phyloP scores from a whole-genome alignment of 2,113 vertebrate species.

The Etia nguti region DNA sequence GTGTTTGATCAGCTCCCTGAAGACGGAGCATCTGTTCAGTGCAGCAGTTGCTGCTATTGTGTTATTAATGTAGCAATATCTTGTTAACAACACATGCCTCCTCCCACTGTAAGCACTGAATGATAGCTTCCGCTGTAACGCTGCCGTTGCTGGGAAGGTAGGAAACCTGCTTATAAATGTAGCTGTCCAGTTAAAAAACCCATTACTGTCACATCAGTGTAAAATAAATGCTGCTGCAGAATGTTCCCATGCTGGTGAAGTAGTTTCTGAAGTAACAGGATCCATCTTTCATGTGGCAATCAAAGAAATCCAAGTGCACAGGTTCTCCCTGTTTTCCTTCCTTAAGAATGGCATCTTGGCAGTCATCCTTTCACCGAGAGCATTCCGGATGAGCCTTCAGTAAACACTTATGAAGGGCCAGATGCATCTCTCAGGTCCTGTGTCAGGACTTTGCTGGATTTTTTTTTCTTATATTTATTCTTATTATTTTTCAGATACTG shows the following conservation, averaged over 20 bases:
- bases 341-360: neutral
- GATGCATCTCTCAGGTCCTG: neutral
- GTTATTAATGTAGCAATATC: neutral
- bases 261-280: neutral
- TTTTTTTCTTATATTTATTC: neutral
- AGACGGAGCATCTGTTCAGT: neutral
- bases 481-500: neutral
- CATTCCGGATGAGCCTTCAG: rapidly evolving
- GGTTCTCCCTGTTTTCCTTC: neutral
- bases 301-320: neutral
- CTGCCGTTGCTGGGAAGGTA: neutral
- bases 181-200: neutral
- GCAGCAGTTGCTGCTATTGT: neutral
- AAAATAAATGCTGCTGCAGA: neutral
- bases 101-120: neutral
- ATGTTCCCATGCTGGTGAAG: neutral
- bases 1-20: neutral
- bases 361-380: neutral
- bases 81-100: neutral
- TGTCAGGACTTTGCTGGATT: too few species aligned
- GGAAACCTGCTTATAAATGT: neutral
- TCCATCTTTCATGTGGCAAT: neutral
- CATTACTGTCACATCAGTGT: neutral
- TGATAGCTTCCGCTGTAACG: neutral
- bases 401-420: neutral